Evolutionary conservation across 2,888 invertebrate genomes (phyloP).

Genomic region (Allophyes oxyacanthae): DNA sequence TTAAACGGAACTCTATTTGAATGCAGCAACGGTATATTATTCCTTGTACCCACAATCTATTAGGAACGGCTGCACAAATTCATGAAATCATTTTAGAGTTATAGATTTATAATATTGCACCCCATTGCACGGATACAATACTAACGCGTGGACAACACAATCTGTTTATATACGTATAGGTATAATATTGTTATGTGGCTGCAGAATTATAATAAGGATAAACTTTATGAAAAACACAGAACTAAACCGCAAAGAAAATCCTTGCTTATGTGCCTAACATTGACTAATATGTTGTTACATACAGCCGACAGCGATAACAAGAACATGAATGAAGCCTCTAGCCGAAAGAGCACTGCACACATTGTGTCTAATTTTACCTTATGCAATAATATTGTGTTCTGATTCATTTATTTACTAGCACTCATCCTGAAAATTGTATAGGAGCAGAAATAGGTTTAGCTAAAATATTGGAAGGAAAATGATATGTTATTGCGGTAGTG

Average conservation of each 20-base stretch:
- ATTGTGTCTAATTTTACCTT: conserved; percentile 41
- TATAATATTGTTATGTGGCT: conserved; percentile 22
- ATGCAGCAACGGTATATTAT: background rate
- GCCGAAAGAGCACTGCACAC: conserved; percentile 14
- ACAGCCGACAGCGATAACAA: conserved; percentile 40
- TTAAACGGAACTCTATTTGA: conserved; percentile 10
- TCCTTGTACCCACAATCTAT: background rate
- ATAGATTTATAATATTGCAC: too few species aligned
- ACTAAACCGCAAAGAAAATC: conserved; percentile 55
- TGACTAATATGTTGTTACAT: conserved; percentile 60
- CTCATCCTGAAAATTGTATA: conserved; percentile 32
- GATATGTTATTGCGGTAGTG: conserved; percentile 39
- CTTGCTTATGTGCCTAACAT: conserved; percentile 43
- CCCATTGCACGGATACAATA: background rate
- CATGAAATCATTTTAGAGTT: too few species aligned
- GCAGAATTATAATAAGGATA: conserved; percentile 44
- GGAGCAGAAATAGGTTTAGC: conserved; percentile 1
- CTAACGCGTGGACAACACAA: conserved; percentile 29
- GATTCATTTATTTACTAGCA: conserved; percentile 44
- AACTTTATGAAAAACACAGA: conserved; percentile 49
- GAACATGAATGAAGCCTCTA: conserved; percentile 53
- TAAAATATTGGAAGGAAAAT: conserved; percentile 35
- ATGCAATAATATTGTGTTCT: conserved; percentile 31
- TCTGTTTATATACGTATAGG: conserved; percentile 46
- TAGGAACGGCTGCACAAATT: too few species aligned